Evolutionary conservation across 2,797 vertebrate genomes (phyloP).

Genomic region (Centroberyx gerrardi): DNA sequence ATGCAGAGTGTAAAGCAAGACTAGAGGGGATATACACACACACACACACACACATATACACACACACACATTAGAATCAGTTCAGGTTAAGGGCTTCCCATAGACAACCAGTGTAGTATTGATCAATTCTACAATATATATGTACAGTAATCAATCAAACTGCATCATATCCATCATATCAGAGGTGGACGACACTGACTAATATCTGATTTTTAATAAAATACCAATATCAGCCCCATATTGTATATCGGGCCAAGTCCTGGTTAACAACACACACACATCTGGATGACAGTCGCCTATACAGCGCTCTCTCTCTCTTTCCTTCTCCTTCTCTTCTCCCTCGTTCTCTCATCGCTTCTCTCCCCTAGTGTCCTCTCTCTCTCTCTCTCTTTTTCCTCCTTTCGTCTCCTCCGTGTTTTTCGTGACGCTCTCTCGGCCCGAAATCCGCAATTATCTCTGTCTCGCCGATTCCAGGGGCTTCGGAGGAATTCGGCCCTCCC

Average conservation of each 20-base stretch:
- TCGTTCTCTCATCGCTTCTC: slow-evolving; percentile 4
- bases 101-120: too few relatives aligned
- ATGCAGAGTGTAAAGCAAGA: background rate
- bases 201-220: slow-evolving; percentile 20
- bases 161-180: too few relatives aligned
- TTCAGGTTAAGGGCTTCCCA: too few relatives aligned
- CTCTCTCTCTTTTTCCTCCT: slow-evolving; percentile 38
- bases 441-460: slow-evolving; percentile 67
- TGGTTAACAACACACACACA: background rate
- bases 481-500: slow-evolving; percentile 42
- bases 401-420: slow-evolving; percentile 53
- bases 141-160: too few relatives aligned
- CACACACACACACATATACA: slow-evolving; percentile 5
- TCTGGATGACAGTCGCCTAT: slow-evolving; percentile 1
- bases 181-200: too few relatives aligned
- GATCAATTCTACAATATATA: too few relatives aligned
- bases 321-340: background rate
- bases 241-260: too few relatives aligned
- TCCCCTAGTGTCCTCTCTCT: slow-evolving; percentile 6
- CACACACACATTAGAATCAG: background rate
- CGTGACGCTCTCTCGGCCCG: slow-evolving; percentile 50
- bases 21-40: background rate
- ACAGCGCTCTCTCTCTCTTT: background rate
- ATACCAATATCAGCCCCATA: too few relatives aligned
- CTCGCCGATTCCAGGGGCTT: slow-evolving; percentile 61